Percentiles rank a stretch among this genome's conserved stretches.
Conservation (phyloP, 2,113 vertebrate species). For the Marcusenius ussheri region DNA sequence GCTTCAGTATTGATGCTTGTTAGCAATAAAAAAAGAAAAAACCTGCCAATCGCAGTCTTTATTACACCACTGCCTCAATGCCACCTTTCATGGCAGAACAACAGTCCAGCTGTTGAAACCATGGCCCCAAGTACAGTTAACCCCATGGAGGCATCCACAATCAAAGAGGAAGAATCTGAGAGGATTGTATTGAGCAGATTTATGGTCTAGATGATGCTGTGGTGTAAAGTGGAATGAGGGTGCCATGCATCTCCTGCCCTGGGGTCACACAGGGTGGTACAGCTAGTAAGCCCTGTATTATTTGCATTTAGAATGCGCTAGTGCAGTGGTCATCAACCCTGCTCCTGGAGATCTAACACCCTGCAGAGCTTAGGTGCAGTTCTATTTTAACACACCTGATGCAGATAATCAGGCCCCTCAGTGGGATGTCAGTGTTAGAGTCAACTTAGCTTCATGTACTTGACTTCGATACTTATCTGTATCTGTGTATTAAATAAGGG, state of each 20-base stretch:
- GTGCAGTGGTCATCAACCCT: not conserved
- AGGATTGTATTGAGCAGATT: not conserved
- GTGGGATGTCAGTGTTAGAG: too few species aligned
- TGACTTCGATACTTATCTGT: not conserved
- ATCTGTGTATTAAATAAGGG: too few species aligned
- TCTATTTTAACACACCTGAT: too few species aligned
- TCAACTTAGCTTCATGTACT: too few species aligned
- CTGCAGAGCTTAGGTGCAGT: too few species aligned
- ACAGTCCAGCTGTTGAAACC: not conserved
- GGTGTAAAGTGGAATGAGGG: not conserved
- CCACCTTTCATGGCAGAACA: slow-evolving; percentile 23
- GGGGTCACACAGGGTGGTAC: not conserved
- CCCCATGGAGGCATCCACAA: not conserved
- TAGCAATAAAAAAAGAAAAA: not conserved
- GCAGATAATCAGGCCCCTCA: too few species aligned
- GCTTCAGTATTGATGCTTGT: not conserved
- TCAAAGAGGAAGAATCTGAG: not conserved
- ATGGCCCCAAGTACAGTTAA: slow-evolving; percentile 1
- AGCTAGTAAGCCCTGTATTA: not conserved
- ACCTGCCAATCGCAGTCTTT: slow-evolving; percentile 41
- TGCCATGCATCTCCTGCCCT: not conserved
- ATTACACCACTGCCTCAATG: slow-evolving; percentile 16
- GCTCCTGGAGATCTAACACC: too few species aligned
- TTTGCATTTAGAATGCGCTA: not conserved
- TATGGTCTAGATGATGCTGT: too few species aligned